Conservation (phyloP, 2,113 vertebrate species). For the Aramus guarauna region DNA sequence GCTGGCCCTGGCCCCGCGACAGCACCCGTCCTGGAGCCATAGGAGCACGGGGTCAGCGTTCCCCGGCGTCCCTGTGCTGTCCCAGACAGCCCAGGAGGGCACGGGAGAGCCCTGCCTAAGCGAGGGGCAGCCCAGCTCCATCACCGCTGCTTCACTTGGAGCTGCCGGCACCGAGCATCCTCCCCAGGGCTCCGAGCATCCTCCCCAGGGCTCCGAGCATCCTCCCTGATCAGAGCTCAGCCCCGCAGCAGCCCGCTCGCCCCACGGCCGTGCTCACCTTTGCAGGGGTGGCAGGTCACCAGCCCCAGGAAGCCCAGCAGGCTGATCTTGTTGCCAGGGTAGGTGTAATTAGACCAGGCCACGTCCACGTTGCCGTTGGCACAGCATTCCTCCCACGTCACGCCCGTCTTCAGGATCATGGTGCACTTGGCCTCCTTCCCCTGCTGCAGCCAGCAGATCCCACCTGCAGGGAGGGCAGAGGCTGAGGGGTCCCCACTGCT, state of each 20-base stretch:
- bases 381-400: conserved; percentile 91
- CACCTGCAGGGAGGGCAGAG: conserved; percentile 72
- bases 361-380: conserved; percentile 84
- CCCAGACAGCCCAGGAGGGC: neutral
- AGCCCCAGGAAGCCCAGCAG: conserved; percentile 91
- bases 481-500: neutral
- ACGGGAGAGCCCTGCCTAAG: neutral
- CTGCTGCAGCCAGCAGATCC: conserved; percentile 95
- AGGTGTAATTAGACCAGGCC: conserved; percentile 92
- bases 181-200: neutral
- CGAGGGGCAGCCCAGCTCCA: neutral
- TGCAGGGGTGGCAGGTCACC: conserved; percentile 91
- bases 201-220: neutral
- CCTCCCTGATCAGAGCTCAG: neutral
- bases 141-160: fast-evolving
- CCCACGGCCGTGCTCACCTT: conserved; percentile 75
- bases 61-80: neutral
- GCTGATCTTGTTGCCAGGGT: conserved; percentile 92
- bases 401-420: conserved; percentile 87
- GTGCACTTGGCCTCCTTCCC: conserved; percentile 86
- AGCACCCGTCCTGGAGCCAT: neutral
- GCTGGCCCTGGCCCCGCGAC: neutral
- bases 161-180: neutral
- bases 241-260: neutral
- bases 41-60: neutral